Evolutionary conservation across 2,113 vertebrate species (phyloP).

Genomic region (Eulacestoma nigropectus): DNA sequence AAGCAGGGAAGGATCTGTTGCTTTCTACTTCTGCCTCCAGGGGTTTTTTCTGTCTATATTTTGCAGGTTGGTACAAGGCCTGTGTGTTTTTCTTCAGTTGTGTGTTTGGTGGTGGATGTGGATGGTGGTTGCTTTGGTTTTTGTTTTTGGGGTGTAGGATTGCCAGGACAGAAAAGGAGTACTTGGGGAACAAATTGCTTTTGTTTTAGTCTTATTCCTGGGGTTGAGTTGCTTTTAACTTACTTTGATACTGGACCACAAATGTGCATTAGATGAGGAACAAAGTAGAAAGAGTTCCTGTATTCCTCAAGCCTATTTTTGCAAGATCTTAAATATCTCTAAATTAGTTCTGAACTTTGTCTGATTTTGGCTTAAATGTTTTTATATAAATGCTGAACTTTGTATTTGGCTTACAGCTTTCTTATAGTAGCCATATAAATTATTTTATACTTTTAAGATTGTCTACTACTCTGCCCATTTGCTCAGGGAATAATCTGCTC

Average conservation of each 20-base stretch:
- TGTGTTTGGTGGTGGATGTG: not conserved
- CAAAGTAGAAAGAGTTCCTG: not conserved
- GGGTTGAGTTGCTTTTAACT: not conserved
- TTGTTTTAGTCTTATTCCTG: not conserved
- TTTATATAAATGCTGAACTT: not conserved
- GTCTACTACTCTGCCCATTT: not conserved
- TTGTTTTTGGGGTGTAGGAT: not conserved
- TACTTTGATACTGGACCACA: not conserved
- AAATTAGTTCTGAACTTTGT: not conserved
- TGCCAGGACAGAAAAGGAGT: not conserved
- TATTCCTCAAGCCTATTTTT: not conserved
- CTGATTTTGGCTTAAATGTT: not conserved
- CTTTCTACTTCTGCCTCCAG: not conserved
- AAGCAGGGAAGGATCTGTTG: not conserved
- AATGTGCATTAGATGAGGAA: not conserved
- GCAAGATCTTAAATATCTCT: not conserved
- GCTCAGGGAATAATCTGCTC: not conserved
- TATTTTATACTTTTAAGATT: not conserved
- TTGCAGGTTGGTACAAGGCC: not conserved
- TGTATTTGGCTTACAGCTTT: not conserved
- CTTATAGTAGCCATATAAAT: not conserved
- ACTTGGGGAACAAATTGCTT: not conserved
- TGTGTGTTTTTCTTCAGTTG: not conserved
- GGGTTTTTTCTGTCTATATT: rapidly evolving
- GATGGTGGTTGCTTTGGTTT: not conserved